Evolutionary conservation across 1,140 invertebrate species (phyloP), one percentile per base, ranked within the genome.

Genomic region (Lineus longissimus): DNA sequence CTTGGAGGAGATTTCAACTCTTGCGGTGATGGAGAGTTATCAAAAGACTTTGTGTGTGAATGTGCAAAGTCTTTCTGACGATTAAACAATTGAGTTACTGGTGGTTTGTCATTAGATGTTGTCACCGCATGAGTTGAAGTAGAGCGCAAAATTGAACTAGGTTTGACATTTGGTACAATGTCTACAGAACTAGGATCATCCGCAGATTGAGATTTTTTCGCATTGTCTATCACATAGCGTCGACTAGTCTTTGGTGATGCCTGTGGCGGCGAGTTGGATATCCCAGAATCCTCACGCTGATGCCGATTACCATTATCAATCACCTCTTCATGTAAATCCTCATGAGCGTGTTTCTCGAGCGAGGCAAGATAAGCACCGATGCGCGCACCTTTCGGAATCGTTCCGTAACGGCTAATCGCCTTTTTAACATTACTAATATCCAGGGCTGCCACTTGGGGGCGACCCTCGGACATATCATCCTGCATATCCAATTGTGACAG

Each of bases 351-450:
- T 61, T 70, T 68, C 55, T 78, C 76, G 63, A 97, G 81, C 0
- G 94, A 97, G 74, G 97, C 94, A 17, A 98, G 82, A 80, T 95
- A 98, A 0, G 94, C 94, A 13, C 94, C 94, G 69, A 97, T 97
- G 33, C 95, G 86, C 15, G 93, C 92, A 55, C 92, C 93, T 83
- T 98, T 99, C 0, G 95, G 95, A 59, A 84, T 81, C 13, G 96
- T 98, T 4, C 95, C 95, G 78, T 97, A 98, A n/a, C 93, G 87
- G 82, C 94, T 96, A 61, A 97, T 96, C 6, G 94, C 94, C 69
- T 93, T 88, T 74, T 95, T 92, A 59, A 98, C 94, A 85, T 97
- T 97, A 81, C 96, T 92, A 67, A 96, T 94, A 83, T 97, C 95
- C 64, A 98, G 84, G 17, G 94, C 25, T 4, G 47, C 47, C 19